Evolutionary conservation across 2,113 vertebrate species (phyloP), one percentile per base, ranked within the genome.

Genomic region (Xiphias gladius): DNA sequence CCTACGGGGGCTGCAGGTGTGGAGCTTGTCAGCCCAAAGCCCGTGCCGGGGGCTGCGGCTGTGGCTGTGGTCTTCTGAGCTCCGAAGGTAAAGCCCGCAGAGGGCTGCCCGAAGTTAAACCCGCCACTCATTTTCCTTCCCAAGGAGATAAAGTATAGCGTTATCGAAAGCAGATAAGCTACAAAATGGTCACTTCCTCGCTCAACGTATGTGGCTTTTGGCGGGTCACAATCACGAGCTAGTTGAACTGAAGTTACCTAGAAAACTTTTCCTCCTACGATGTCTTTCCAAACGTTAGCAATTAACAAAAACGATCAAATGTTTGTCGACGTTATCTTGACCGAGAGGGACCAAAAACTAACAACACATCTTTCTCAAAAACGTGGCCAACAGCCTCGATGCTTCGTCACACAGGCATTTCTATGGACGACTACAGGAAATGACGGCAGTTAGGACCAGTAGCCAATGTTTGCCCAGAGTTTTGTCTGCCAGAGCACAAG

Each of bases 41-140:
- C 92, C 0, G 91, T 64, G 0, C 19, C n/a, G 2, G 91, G 75
- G 13, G 93, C 76, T 0, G 94, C 11, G 7, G 88, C 46, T 1
- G 89, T 16, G 7, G 88, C 46, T 1, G 89, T 14, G 32, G 96
- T 87, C 46, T 95, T 94, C 7, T 89, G 92, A 0, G 94, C 72
- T 43, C 95, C 95, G 43, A 98, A 97, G 0, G 79, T 77, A 85
- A 98, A 98, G 6, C 95, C 95, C 5, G 91, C 26, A 37, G 90
- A 46, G 9, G 92, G 8, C 58, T 95, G 93, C 4, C 94, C 96
- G 68, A 98, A 97, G 80, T 79, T 96, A 91, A 97, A 98, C 10
- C 90, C 89, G 22, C 95, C 94, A 61, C 92, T 97, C 96, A 98
- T 97, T 59, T 69, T 84, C 16, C 54, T 43, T 63, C 3, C 7